phyloP scores from a whole-genome alignment of 2,888 invertebrate species.

The Temnothorax ravouxi region DNA sequence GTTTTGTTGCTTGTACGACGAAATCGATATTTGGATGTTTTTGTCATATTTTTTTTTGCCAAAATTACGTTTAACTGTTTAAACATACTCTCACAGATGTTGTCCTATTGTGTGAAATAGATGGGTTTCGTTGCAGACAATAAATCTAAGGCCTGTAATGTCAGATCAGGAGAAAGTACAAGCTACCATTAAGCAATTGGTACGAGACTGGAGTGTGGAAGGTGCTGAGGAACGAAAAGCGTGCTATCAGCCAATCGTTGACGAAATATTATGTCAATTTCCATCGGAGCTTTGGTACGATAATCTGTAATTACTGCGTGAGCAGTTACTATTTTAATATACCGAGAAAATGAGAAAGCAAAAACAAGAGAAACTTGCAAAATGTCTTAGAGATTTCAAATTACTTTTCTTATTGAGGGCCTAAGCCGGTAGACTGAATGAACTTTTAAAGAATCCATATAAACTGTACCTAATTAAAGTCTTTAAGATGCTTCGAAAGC shows the following conservation, averaged over 20 bases:
- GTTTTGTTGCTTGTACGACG: background rate
- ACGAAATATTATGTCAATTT: slow-evolving; percentile 92
- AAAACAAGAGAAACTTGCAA: slow-evolving; percentile 33
- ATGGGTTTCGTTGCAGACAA: slow-evolving; percentile 82
- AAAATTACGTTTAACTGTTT: background rate
- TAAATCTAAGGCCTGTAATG: slow-evolving; percentile 83
- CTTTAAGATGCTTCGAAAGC: background rate
- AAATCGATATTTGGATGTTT: slow-evolving; percentile 21
- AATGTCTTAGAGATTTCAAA: background rate
- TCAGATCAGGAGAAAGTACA: slow-evolving; percentile 93
- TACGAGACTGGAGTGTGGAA: slow-evolving; percentile 97
- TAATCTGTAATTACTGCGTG: slow-evolving; percentile 23
- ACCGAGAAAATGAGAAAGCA: background rate
- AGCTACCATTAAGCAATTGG: slow-evolving; percentile 97
- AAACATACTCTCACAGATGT: slow-evolving; percentile 60
- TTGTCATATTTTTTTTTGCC: background rate
- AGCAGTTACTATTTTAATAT: background rate
- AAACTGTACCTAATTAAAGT: background rate
- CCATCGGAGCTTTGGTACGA: slow-evolving; percentile 88
- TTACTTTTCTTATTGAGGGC: background rate
- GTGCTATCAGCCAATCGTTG: slow-evolving; percentile 96
- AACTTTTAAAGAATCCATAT: background rate
- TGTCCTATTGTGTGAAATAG: slow-evolving; percentile 80
- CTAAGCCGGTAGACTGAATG: background rate
- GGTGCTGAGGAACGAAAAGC: slow-evolving; percentile 94